Conservation (phyloP, 2,797 vertebrate species). For the Balearica regulorum region DNA sequence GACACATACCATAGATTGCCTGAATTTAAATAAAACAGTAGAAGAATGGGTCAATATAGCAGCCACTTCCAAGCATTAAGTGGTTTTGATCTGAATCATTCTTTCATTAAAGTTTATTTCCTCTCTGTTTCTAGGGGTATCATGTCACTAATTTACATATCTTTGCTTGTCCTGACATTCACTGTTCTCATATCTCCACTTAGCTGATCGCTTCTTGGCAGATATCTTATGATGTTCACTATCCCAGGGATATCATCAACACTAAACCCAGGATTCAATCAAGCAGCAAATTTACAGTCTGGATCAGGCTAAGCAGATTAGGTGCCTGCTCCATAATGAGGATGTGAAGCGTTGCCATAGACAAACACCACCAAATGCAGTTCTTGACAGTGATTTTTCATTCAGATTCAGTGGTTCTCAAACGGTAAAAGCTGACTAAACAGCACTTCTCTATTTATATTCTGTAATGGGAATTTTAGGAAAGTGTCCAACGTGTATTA, state of each 20-base stretch:
- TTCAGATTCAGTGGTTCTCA: not conserved
- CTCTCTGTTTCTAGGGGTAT: not conserved
- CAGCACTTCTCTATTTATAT: not conserved
- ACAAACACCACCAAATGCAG: not conserved
- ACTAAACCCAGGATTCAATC: conserved; percentile 29
- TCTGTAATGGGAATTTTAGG: not conserved
- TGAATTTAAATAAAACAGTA: not conserved
- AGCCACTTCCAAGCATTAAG: not conserved
- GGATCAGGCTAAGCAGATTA: conserved; percentile 30
- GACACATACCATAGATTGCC: not conserved
- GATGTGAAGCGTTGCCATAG: not conserved
- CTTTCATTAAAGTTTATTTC: not conserved
- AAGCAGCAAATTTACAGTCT: conserved; percentile 19
- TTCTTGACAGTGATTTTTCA: not conserved
- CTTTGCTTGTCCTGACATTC: not conserved
- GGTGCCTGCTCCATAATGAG: not conserved
- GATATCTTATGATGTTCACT: not conserved
- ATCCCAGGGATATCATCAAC: not conserved
- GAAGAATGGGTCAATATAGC: not conserved
- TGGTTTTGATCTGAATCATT: not conserved
- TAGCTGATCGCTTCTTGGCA: not conserved
- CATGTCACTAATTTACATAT: not conserved
- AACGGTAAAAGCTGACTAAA: not conserved
- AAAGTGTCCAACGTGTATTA: not conserved
- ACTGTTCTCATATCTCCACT: not conserved